Percentiles rank a stretch among this genome's conserved stretches.
Conservation (phyloP, 64 coral and sea anemone species). For the Montipora capricornis region DNA sequence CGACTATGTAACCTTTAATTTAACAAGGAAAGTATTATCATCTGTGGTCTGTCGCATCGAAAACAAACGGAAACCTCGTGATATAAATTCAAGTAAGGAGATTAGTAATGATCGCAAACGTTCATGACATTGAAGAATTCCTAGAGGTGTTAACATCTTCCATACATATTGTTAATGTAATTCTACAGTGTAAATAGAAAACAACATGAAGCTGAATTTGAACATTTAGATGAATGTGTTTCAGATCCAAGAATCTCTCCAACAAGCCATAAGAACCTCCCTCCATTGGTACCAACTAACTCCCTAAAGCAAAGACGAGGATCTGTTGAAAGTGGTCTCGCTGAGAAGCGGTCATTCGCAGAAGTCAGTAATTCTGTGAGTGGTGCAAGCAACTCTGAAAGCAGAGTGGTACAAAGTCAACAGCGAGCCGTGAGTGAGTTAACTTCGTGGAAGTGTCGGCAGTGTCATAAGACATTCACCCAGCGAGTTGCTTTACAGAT, state of each 20-base stretch:
- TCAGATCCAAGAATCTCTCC: background rate
- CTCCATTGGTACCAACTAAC: slow-evolving; percentile 14
- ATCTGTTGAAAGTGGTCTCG: background rate
- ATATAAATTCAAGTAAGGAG: too few species aligned
- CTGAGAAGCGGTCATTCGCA: background rate
- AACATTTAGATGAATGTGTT: background rate
- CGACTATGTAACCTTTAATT: too few species aligned
- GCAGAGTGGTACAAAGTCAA: background rate
- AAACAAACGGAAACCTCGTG: too few species aligned
- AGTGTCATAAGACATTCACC: slow-evolving; percentile 64
- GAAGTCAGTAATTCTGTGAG: background rate
- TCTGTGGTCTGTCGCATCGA: too few species aligned
- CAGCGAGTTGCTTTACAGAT: slow-evolving; percentile 64
- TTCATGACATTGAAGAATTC: too few species aligned
- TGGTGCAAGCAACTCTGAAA: background rate
- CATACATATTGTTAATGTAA: too few species aligned
- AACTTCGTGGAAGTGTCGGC: slow-evolving; percentile 57
- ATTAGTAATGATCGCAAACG: too few species aligned
- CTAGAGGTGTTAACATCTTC: too few species aligned
- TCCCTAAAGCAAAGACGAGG: background rate
- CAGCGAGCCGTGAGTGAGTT: slow-evolving; percentile 9
- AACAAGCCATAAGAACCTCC: background rate
- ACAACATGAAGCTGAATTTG: too few species aligned
- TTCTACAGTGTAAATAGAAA: too few species aligned
- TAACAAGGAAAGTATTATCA: too few species aligned